Base-by-base conservation (phyloP, 2,797 vertebrate genomes). In the Australoheros facetus region DNA sequence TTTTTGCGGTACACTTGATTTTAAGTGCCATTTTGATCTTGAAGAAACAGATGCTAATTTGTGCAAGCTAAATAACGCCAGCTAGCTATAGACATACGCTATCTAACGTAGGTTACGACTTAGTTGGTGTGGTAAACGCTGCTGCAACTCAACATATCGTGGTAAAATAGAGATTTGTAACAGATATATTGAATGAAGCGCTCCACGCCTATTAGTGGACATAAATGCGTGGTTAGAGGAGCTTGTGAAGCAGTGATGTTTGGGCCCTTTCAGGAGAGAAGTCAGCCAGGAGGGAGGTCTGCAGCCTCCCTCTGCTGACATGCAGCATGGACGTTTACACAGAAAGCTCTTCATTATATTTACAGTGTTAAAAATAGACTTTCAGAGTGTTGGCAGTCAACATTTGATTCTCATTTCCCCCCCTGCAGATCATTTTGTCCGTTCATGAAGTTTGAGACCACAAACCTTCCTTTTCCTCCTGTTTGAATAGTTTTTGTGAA, bases 1-100 rank as follows among this genome's bases (percentile, higher is more conserved):
- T n/a, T 72, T 17, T 51, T 58, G 23, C 23, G 17, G 26, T 21
- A 59, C 39, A 66, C 56, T 58, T 10, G 6, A 1, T 75, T 75
- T 79, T 69, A 10, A 19, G 4, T 78, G 53, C 3, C 39, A 51
- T 45, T 56, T 83, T 51, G 79, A 66, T 56, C 76, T 56, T 56
- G 78, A 74, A 62, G 28, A 56, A 64, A 55, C 57, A 8, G 77
- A 71, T 62, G 89, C 81, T 83, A 83, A 70, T 78, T 21, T 51
- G 62, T 79, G 48, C 21, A 21, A 75, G 85, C 87, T 79, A 81
- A 21, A 70, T 45, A 14, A 53, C 28, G 37, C 2, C 30, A 59
- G 81, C 85, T 87, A 83, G 42, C 79, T 74, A 48, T 28, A 23
- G 19, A 17, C 74, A 23, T 0, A 72, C 77, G 86, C 32, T 51